Base-by-base conservation (phyloP, 2,113 vertebrate species). In the Dipodomys stephensi region DNA sequence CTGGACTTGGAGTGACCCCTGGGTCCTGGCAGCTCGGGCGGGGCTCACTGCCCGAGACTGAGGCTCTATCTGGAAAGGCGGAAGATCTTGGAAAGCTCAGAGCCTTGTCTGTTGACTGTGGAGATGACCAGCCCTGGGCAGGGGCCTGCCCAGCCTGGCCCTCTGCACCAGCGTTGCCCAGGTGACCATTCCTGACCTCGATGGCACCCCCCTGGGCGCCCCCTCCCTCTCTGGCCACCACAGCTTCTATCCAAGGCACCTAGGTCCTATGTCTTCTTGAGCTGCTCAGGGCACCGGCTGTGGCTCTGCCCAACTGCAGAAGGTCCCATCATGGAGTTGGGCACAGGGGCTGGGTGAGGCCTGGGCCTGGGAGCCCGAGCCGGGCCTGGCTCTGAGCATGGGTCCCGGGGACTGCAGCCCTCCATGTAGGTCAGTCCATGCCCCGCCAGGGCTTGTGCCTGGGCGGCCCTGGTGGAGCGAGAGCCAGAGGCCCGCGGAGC, bases 401-500 rank as follows among this genome's bases (percentile, higher is more conserved):
- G 1, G 80, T 71, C 13, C 7, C 32, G 7, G 73, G 0, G 32
- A 25, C 87, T 53, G 78, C 5, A 4, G 79, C 92, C 77, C 65
- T 88, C 44, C 85, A 73, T 73, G n/a, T 76, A 35, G 78, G 20
- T 90, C 86, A 74, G 85, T 76, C 85, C 74, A 11, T 35, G 60
- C 39, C 2, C 2, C 35, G 65, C 16, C 2, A 15, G 19, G 20
- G 64, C 90, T 83, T 91, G 92, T 0, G 10, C 86, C 92, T 95
- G 97, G 96, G 94, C 96, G 96, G 95, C 96, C 62, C 64, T 73
- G 72, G 64, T 35, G 6, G 88, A 82, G 74, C 32, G 71, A 77
- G 83, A 72, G 35, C 62, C 81, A 86, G 92, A 94, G 95, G 87
- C 95, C 71, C 76, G 68, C 27, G 72, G 69, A 93, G 71, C 79